Conservation (phyloP, 2,888 invertebrate species). For the Cantharis lateralis region DNA sequence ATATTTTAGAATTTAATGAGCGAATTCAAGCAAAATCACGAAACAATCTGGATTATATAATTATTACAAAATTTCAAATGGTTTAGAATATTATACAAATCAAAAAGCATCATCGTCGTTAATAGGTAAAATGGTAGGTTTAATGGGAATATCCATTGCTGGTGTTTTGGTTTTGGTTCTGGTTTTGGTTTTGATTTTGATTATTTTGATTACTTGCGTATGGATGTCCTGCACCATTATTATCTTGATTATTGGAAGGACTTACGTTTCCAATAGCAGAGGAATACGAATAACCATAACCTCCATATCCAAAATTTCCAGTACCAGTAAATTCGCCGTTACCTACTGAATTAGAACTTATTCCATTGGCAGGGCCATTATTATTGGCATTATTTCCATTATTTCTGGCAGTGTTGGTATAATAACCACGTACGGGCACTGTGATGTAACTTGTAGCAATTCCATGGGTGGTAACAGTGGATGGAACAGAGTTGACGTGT, state of each 20-base stretch:
- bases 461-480: slow-evolving; percentile 24
- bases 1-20: not conserved
- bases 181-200: slow-evolving; percentile 9
- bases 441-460: slow-evolving; percentile 20
- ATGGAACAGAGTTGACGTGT: slow-evolving; percentile 24
- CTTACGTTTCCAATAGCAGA: slow-evolving; percentile 13
- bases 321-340: not conserved
- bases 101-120: not conserved
- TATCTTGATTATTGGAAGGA: slow-evolving; percentile 12
- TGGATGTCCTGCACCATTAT: slow-evolving; percentile 14
- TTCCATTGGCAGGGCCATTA: not conserved
- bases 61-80: not conserved
- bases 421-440: slow-evolving; percentile 17
- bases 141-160: slow-evolving; percentile 8
- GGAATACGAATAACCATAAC: slow-evolving; percentile 18
- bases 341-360: not conserved
- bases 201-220: slow-evolving; percentile 14
- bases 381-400: not conserved
- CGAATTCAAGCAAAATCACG: not conserved
- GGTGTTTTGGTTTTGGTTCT: slow-evolving; percentile 3
- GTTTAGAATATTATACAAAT: not conserved
- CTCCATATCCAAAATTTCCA: slow-evolving; percentile 12
- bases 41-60: not conserved
- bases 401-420: not conserved
- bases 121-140: not conserved